Base-by-base conservation (phyloP, 2,888 invertebrate species). In the Pristionchus maxplancki region DNA sequence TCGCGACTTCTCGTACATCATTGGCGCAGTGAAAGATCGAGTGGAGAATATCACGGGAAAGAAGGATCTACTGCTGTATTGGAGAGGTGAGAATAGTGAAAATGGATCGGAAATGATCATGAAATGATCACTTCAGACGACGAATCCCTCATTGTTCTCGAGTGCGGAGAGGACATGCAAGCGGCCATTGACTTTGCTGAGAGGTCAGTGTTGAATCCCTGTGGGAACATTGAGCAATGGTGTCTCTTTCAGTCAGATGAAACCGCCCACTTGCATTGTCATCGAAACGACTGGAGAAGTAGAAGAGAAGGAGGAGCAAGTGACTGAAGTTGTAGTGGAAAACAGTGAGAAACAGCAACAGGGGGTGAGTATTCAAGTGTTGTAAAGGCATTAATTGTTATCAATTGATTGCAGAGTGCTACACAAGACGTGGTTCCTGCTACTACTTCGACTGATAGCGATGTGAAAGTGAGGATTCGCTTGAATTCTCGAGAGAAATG, bases 111-210 rank as follows among this genome's bases (percentile, higher is more conserved):
- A 8, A 20, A 58, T 58, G 1, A 58, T 24, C 9, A 15, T n/a
- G n/a, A n/a, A n/a, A n/a, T n/a, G n/a, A n/a, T 40, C 28, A 31
- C 37, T 50, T 44, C 50, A 81, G 81, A 81, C 31, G 81, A 81
- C 17, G 81, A 81, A n/a, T 81, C 81, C 1, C 31, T 50, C 9
- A 44, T 81, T 15, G 48, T 50, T 50, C 50, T 81, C 28, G 50
- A 50, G 48, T 28, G 37, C 50, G 31, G 28, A 8, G 50, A 50
- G 9, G 81, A 81, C 37, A 28, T 81, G 15, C 37, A 44, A 20
- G 81, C 81, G 2, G 81, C 81, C 28, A 44, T 81, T 50, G 81
- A 81, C 24, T 81, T 37, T 28, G 50, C 81, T 48, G 37, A 50
- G 17, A 64, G 64, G 64, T 64, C 28, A 64, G 64, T 53, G 20